Conservation (phyloP, 2,888 invertebrate genomes). For the Cheiracanthium punctorium region DNA sequence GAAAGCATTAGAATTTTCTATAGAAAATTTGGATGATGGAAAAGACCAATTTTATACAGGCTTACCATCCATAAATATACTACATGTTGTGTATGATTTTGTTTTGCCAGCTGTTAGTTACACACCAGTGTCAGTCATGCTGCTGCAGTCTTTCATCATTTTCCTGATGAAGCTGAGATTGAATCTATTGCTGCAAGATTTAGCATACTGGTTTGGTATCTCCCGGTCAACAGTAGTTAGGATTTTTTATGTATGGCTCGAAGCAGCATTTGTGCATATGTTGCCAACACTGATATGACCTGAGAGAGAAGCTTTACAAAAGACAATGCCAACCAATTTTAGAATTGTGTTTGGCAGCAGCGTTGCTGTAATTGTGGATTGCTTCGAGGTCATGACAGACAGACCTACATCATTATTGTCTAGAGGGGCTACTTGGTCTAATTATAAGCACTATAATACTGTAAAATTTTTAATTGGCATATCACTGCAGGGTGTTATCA, state of each 20-base stretch:
- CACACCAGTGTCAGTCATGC: neutral
- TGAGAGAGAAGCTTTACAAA: neutral
- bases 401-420: neutral
- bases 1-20: neutral
- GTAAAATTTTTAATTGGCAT: slow-evolving; percentile 20
- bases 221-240: neutral
- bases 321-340: slow-evolving; percentile 11
- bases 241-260: neutral
- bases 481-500: neutral
- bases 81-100: neutral
- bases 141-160: neutral
- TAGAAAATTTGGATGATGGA: neutral
- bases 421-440: neutral
- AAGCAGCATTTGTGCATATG: neutral
- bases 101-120: neutral
- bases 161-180: neutral
- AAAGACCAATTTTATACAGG: neutral
- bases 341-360: neutral
- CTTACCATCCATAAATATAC: neutral
- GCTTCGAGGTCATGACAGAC: neutral
- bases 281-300: neutral
- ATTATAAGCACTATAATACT: slow-evolving; percentile 6
- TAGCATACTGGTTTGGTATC: neutral
- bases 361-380: neutral
- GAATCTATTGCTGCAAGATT: neutral